These are phyloP conservation scores for Agonum fuliginosum DNA, from an alignment of 2,888 invertebrate species.

Conservation along the genomic window DNA sequence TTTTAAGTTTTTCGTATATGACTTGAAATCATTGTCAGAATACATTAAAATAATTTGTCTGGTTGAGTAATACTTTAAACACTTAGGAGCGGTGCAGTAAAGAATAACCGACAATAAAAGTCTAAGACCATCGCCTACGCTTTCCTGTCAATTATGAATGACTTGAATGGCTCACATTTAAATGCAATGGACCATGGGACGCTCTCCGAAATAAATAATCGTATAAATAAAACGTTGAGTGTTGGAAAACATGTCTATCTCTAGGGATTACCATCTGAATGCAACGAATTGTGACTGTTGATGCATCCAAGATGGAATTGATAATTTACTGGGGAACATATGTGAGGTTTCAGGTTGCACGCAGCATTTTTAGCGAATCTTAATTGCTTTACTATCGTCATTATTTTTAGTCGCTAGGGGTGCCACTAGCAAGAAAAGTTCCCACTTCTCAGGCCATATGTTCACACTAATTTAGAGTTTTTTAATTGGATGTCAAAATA, in stretches of 20 bases:
- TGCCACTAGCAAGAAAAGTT: no score
- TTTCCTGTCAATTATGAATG: constrained; percentile 59
- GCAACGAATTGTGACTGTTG: constrained; percentile 11
- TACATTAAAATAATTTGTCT: constrained; percentile 38
- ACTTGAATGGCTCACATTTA: constrained; percentile 54
- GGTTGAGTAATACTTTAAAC: constrained; percentile 7
- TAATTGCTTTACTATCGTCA: constrained; percentile 48
- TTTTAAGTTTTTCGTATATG: constrained; percentile 1
- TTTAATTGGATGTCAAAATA: constrained; percentile 57
- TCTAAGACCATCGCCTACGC: constrained; percentile 43
- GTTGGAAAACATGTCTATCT: constrained; percentile 51
- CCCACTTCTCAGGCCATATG: constrained; percentile 45
- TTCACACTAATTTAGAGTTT: constrained; percentile 57
- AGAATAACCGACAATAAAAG: constrained; percentile 32
- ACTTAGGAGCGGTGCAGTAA: constrained; percentile 30
- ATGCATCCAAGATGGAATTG: constrained; percentile 8
- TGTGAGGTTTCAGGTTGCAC: constrained; percentile 44
- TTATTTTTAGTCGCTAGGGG: constrained; percentile 46
- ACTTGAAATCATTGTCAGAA: constrained; percentile 16
- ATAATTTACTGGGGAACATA: constrained; percentile 44
- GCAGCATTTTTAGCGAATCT: constrained; percentile 38
- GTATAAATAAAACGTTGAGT: constrained; percentile 48
- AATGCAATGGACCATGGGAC: constrained; percentile 46
- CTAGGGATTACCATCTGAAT: constrained; percentile 40
- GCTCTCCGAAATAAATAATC: constrained; percentile 51